phyloP scores from a whole-genome alignment of 2,797 vertebrate species.

The Sebastes variabilis region DNA sequence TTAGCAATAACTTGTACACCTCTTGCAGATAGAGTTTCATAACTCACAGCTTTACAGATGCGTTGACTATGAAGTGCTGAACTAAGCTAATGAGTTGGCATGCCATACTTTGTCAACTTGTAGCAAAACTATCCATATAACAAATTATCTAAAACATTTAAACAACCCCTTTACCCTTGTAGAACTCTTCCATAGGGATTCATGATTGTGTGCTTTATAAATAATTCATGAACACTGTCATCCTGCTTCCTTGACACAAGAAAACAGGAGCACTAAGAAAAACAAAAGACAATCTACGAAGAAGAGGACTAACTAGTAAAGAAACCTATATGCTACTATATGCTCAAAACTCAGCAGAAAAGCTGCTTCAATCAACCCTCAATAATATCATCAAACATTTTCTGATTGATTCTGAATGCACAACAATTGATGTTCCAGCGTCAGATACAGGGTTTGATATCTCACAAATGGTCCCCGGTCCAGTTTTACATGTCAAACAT shows the following conservation, averaged over 20 bases:
- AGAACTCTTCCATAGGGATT: not conserved
- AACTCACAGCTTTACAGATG: slow-evolving; percentile 1
- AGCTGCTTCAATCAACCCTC: not conserved
- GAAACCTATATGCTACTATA: not conserved
- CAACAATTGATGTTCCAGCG: not conserved
- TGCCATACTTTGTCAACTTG: slow-evolving; percentile 8
- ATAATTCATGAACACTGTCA: not conserved
- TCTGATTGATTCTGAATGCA: slow-evolving; percentile 1
- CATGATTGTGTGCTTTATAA: not conserved
- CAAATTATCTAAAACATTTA: not conserved
- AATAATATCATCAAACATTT: not conserved
- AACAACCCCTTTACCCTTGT: not conserved
- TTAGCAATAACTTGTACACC: not conserved
- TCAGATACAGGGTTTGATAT: slow-evolving; percentile 12
- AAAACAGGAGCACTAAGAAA: not conserved
- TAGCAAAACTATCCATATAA: not conserved
- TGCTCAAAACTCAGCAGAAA: not conserved
- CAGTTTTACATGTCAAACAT: slow-evolving; percentile 43
- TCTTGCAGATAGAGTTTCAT: not conserved
- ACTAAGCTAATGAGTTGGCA: slow-evolving; percentile 2
- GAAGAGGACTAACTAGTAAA: not conserved
- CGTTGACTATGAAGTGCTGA: not conserved
- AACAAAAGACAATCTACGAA: not conserved
- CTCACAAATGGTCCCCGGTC: slow-evolving; percentile 1
- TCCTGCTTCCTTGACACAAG: not conserved